Percentiles rank a stretch among this genome's conserved stretches.
phyloP scores from a whole-genome alignment of 2,888 invertebrate species.

The Rotaria sp. region DNA sequence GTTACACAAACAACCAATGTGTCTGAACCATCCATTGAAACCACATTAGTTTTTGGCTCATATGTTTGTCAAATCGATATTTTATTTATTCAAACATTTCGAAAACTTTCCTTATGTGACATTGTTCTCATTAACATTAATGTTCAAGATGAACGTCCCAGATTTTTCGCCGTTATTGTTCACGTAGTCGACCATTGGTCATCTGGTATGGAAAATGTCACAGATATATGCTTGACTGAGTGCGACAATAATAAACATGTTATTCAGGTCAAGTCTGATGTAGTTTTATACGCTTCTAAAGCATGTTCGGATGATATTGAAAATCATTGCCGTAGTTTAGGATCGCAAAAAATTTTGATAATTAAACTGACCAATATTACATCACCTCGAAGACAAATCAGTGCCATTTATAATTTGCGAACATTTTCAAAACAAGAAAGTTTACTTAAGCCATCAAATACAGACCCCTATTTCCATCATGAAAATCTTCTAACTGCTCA shows the following conservation, averaged over 20 bases:
- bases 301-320: neutral
- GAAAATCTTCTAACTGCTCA: neutral
- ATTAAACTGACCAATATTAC: neutral
- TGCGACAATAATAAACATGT: neutral
- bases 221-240: neutral
- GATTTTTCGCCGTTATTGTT: neutral
- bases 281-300: neutral
- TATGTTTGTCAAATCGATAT: neutral
- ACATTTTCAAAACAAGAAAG: neutral
- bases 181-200: neutral
- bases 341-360: neutral
- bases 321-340: neutral
- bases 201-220: neutral
- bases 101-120: neutral
- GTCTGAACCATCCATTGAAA: neutral
- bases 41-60: neutral
- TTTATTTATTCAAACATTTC: neutral
- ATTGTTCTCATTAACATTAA: neutral
- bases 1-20: neutral
- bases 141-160: neutral
- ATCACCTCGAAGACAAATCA: neutral
- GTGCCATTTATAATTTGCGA: neutral
- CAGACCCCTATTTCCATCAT: neutral
- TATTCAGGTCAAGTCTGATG: neutral
- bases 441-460: neutral